Conservation (phyloP, 2,888 invertebrate species). For the Xestobium rufovillosum region DNA sequence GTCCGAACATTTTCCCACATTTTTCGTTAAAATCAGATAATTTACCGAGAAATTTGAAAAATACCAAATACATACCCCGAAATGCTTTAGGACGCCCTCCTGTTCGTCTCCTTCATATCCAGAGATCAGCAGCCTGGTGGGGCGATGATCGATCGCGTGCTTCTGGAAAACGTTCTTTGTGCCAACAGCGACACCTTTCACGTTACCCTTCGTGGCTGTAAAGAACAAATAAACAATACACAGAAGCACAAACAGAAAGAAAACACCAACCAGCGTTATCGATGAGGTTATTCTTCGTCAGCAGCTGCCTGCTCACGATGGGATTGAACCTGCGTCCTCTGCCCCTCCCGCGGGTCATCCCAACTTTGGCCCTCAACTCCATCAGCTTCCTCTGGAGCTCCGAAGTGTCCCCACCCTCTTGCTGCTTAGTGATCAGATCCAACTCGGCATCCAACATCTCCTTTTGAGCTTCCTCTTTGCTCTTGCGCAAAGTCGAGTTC, state of each 20-base stretch:
- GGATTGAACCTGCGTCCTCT: slow-evolving; percentile 38
- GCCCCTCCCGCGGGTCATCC: slow-evolving; percentile 38
- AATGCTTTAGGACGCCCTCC: slow-evolving; percentile 71
- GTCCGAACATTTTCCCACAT: slow-evolving; percentile 5
- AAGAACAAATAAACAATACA: slow-evolving; percentile 30
- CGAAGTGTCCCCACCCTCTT: slow-evolving; percentile 78
- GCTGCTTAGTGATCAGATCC: slow-evolving; percentile 83
- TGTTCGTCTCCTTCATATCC: slow-evolving; percentile 82
- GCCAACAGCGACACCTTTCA: slow-evolving; percentile 25
- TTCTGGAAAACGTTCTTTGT: slow-evolving; percentile 36
- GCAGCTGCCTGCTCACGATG: slow-evolving; percentile 33
- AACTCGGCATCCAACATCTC: slow-evolving; percentile 87
- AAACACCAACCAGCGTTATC: slow-evolving; percentile 24
- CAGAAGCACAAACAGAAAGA: slow-evolving; percentile 43
- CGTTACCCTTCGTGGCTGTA: slow-evolving; percentile 37
- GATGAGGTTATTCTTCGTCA: slow-evolving; percentile 39
- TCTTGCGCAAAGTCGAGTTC: slow-evolving; percentile 44
- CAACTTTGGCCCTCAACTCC: slow-evolving; percentile 57
- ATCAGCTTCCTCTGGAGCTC: slow-evolving; percentile 70
- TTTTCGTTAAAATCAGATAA: slow-evolving; percentile 2
- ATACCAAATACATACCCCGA: slow-evolving; percentile 58
- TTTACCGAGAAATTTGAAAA: slow-evolving; percentile 3
- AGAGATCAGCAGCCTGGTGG: slow-evolving; percentile 76
- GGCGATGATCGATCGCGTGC: slow-evolving; percentile 72
- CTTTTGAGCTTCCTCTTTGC: slow-evolving; percentile 75